These are phyloP conservation scores for Tanaodytes sp. DNA, from an alignment of 2,888 invertebrate species.

Conservation along the genomic window DNA sequence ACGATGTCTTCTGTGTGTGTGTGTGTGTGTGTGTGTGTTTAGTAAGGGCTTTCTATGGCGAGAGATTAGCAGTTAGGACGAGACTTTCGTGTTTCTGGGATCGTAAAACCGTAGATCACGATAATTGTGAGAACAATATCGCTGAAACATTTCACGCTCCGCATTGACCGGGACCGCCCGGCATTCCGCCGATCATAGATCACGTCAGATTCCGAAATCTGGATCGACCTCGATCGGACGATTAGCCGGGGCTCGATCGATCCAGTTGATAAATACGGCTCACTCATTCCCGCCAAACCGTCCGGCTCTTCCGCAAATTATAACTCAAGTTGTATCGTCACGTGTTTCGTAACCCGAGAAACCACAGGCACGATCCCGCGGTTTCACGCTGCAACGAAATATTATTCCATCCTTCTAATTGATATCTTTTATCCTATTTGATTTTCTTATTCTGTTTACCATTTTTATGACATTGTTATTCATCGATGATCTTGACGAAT, in stretches of 20 bases:
- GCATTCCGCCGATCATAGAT: conserved; percentile 60
- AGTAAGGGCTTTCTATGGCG: conserved; percentile 67
- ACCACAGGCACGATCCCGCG: no score
- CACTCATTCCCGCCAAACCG: no score
- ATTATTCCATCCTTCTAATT: no score
- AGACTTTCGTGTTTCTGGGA: conserved; percentile 69
- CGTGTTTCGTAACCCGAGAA: no score
- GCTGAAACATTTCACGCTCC: conserved; percentile 68
- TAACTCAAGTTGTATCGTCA: no score
- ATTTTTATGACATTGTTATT: no score
- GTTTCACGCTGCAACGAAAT: no score
- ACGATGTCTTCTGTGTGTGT: neutral
- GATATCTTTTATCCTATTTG: no score
- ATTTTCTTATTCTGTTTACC: no score
- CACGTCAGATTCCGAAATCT: conserved; percentile 55
- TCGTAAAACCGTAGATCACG: conserved; percentile 71
- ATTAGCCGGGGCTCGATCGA: conserved; percentile 10
- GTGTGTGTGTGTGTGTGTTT: conserved; percentile 26
- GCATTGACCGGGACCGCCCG: conserved; percentile 46
- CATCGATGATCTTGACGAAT: no score
- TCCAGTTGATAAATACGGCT: no score
- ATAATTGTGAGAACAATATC: conserved; percentile 73
- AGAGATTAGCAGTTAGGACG: conserved; percentile 66
- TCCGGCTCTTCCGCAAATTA: no score
- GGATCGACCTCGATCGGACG: conserved; percentile 26